A percentile compares a stretch with the other conserved stretches of the same genome.
Conservation (phyloP, 2,113 vertebrate genomes). For the Promerops cafer region DNA sequence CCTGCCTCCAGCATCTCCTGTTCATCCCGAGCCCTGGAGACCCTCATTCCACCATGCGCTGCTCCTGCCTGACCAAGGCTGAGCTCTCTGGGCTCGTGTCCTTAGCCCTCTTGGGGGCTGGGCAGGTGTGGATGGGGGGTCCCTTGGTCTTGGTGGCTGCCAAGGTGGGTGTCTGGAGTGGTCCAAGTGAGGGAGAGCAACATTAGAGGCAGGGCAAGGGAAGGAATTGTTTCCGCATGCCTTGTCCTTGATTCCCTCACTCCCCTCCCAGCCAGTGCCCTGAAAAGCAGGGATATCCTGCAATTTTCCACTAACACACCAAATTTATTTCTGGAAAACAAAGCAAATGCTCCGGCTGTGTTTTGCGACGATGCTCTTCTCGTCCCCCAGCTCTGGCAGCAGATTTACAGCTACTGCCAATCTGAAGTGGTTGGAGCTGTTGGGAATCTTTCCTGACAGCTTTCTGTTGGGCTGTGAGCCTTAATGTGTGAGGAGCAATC, state of each 20-base stretch:
- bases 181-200: neutral
- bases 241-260: neutral
- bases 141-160: neutral
- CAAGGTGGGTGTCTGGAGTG: neutral
- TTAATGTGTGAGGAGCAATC: neutral
- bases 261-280: neutral
- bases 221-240: neutral
- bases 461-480: conserved; percentile 32
- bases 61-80: neutral
- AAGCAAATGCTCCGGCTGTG: neutral
- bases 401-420: conserved; percentile 4
- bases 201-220: neutral
- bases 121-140: neutral
- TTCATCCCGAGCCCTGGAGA: neutral
- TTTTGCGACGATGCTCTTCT: neutral
- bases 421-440: neutral
- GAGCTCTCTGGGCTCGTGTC: neutral
- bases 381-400: neutral
- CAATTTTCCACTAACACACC: neutral
- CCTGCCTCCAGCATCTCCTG: neutral
- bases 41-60: neutral
- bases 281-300: neutral
- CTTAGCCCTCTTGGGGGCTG: neutral
- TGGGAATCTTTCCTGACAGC: conserved; percentile 29
- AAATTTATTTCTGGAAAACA: neutral